phyloP scores from a whole-genome alignment of 2,797 vertebrate species.

The Pristis pectinata region DNA sequence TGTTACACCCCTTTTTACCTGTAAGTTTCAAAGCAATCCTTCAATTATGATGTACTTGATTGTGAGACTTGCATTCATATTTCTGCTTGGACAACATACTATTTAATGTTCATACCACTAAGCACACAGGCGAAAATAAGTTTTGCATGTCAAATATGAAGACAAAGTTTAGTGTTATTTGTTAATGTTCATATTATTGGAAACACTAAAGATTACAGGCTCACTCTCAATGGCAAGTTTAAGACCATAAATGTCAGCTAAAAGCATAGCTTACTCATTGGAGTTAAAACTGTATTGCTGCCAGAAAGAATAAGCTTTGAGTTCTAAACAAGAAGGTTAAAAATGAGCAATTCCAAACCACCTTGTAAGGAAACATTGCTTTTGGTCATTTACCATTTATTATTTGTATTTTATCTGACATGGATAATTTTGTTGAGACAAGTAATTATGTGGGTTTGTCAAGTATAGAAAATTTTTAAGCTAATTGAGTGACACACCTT shows the following conservation, averaged over 20 bases:
- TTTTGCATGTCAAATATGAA: too few relatives aligned
- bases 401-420: neutral
- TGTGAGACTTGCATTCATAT: neutral
- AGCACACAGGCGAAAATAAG: too few relatives aligned
- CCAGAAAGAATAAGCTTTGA: neutral
- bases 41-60: neutral
- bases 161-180: neutral
- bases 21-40: neutral
- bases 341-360: too few relatives aligned
- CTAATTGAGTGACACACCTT: neutral
- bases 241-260: neutral
- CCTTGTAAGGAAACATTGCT: too few relatives aligned
- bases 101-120: neutral
- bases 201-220: neutral
- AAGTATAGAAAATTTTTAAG: neutral
- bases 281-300: neutral
- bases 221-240: neutral
- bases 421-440: neutral
- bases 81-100: neutral
- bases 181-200: neutral
- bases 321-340: neutral
- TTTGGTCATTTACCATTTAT: too few relatives aligned
- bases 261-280: neutral
- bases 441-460: neutral
- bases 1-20: neutral